These are phyloP conservation scores for Macrotis lagotis DNA, from an alignment of 2,113 vertebrate genomes.

Conservation along the genomic window DNA sequence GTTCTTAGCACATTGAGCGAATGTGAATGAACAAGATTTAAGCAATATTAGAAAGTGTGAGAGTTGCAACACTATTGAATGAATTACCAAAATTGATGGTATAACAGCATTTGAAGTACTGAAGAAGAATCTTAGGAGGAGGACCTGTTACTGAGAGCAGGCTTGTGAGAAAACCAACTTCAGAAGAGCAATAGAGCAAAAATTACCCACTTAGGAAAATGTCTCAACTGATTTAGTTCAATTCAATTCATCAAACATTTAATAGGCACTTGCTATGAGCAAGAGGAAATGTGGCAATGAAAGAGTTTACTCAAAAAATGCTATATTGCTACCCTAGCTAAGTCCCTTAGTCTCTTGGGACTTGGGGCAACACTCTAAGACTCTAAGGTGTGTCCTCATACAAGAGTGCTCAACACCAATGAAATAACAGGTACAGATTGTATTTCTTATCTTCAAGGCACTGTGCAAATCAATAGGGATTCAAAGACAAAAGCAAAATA, in stretches of 20 bases:
- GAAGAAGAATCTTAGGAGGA: not conserved
- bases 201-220: not conserved
- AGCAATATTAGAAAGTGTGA: not conserved
- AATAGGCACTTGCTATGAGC: not conserved
- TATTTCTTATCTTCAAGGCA: not conserved
- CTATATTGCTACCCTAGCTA: not conserved
- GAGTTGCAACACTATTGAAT: not conserved
- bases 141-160: not conserved
- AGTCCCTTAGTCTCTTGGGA: not conserved
- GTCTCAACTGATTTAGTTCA: not conserved
- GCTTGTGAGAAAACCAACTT: not conserved
- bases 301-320: not conserved
- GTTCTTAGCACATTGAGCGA: not conserved
- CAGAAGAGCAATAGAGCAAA: not conserved
- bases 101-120: not conserved
- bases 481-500: not conserved
- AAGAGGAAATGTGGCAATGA: not conserved
- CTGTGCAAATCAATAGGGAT: not conserved
- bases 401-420: not conserved
- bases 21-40: not conserved
- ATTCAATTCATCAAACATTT: not conserved
- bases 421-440: not conserved
- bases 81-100: not conserved
- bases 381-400: not conserved
- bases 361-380: not conserved